Conservation (phyloP, 2,888 invertebrate species). For the Cephus pygmeus region DNA sequence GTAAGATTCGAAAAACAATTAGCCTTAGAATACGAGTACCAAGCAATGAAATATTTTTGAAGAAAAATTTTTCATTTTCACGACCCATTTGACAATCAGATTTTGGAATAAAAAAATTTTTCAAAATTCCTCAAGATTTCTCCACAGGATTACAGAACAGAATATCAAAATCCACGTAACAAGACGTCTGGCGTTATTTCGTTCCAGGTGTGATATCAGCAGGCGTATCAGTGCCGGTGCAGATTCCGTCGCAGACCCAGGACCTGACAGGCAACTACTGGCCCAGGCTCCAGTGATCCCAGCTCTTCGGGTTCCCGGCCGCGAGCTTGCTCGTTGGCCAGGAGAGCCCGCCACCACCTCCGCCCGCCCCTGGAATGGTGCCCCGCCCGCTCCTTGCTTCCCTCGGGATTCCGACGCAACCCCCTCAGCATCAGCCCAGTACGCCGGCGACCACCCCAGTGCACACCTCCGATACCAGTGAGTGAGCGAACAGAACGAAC, state of each 20-base stretch:
- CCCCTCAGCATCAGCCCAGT: constrained; percentile 38
- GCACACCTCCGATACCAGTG: constrained; percentile 62
- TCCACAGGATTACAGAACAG: not conserved
- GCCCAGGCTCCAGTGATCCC: constrained; percentile 93
- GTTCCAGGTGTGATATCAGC: constrained; percentile 90
- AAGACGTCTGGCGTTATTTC: constrained; percentile 23
- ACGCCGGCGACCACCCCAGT: constrained; percentile 48
- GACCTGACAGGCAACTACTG: constrained; percentile 87
- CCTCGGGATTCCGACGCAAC: constrained; percentile 56
- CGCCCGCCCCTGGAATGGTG: constrained; percentile 63
- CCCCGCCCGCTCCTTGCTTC: constrained; percentile 62
- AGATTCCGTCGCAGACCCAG: constrained; percentile 87
- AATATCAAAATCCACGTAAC: not conserved
- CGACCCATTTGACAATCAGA: not conserved
- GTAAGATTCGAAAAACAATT: not conserved
- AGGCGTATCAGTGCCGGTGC: constrained; percentile 91
- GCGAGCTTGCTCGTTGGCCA: constrained; percentile 74
- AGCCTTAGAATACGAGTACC: not conserved
- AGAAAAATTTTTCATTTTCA: not conserved
- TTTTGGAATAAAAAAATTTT: not conserved
- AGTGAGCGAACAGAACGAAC: constrained; percentile 45
- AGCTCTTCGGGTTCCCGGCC: constrained; percentile 88
- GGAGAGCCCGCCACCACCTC: constrained; percentile 69
- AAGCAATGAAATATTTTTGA: not conserved
- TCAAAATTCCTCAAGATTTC: not conserved